These are phyloP conservation scores for Stigmatopora argus DNA, from an alignment of 2,113 vertebrate genomes.

Conservation along the genomic window DNA sequence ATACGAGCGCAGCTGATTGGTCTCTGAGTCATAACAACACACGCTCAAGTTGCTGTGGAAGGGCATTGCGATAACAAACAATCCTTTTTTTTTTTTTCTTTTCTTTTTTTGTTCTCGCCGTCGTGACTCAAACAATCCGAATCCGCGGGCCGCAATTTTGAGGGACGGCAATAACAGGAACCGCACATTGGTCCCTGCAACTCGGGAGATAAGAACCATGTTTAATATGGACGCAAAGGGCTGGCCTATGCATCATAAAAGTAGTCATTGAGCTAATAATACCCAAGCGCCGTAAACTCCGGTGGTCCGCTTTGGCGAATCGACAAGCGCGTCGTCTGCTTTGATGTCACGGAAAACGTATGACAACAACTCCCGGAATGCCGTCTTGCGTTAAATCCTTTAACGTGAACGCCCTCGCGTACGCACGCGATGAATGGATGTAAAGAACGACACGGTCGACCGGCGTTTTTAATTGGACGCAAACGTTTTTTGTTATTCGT, in stretches of 20 bases:
- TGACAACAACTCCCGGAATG: conserved; percentile 40
- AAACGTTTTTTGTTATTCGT: conserved; percentile 12
- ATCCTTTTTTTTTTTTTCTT: conserved; percentile 47
- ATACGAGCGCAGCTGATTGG: conserved; percentile 54
- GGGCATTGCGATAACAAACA: conserved; percentile 67
- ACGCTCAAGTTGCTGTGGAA: conserved; percentile 40
- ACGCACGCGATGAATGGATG: not conserved
- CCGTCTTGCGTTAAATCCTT: conserved; percentile 5
- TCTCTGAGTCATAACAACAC: conserved; percentile 63
- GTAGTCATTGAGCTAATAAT: conserved; percentile 23
- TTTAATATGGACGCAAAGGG: conserved; percentile 35
- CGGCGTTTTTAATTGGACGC: conserved; percentile 12
- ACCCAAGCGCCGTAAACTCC: conserved; percentile 9
- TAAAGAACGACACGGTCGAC: not conserved
- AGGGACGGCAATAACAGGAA: conserved; percentile 71
- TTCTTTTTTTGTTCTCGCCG: conserved; percentile 32
- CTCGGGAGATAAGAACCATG: conserved; percentile 63
- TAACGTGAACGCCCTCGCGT: conserved; percentile 5
- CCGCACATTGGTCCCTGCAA: conserved; percentile 59
- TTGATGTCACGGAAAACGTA: conserved; percentile 38
- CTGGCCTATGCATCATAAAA: conserved; percentile 20
- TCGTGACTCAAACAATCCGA: conserved; percentile 44
- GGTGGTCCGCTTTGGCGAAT: conserved; percentile 14
- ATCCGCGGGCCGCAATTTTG: conserved; percentile 40
- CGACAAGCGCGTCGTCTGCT: conserved; percentile 6